Percentiles rank a stretch among this genome's conserved stretches.
These are phyloP conservation scores for Octodon degus DNA, from an alignment of 2,113 vertebrate genomes.

Conservation along the genomic window DNA sequence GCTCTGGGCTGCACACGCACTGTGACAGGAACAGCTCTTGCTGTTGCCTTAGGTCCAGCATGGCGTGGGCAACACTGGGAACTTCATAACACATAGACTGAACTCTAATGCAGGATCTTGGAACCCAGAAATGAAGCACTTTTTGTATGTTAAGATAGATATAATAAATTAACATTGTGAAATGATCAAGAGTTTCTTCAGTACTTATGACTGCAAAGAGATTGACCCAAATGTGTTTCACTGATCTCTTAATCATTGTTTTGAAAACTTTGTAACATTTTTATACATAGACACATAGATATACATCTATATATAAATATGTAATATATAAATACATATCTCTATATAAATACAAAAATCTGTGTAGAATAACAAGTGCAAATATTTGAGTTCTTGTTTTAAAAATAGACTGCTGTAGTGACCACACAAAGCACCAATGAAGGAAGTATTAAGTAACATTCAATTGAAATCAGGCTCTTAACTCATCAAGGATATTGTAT, in stretches of 20 bases:
- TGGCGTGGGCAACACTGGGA: neutral
- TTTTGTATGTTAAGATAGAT: conserved; percentile 44
- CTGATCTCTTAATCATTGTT: conserved; percentile 28
- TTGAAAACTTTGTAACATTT: conserved; percentile 52
- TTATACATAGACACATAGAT: conserved; percentile 12
- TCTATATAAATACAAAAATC: neutral
- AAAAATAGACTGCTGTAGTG: neutral
- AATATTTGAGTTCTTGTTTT: conserved; percentile 8
- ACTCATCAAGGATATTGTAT: neutral
- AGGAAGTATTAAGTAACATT: neutral
- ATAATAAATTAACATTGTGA: conserved; percentile 9
- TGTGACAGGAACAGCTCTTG: neutral
- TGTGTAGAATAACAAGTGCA: neutral
- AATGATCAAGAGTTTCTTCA: conserved; percentile 28
- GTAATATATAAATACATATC: neutral
- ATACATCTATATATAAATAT: neutral
- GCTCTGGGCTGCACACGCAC: no score
- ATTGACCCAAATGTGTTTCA: neutral
- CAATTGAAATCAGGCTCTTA: neutral
- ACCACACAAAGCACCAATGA: conserved; percentile 24
- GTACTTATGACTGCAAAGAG: conserved; percentile 64
- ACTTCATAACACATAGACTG: neutral
- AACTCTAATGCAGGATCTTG: neutral
- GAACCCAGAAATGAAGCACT: conserved; percentile 1
- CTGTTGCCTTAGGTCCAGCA: neutral